A percentile compares a stretch with the other conserved stretches of the same genome.
phyloP scores from a whole-genome alignment of 2,797 vertebrate genomes.

The Typhlichthys subterraneus region DNA sequence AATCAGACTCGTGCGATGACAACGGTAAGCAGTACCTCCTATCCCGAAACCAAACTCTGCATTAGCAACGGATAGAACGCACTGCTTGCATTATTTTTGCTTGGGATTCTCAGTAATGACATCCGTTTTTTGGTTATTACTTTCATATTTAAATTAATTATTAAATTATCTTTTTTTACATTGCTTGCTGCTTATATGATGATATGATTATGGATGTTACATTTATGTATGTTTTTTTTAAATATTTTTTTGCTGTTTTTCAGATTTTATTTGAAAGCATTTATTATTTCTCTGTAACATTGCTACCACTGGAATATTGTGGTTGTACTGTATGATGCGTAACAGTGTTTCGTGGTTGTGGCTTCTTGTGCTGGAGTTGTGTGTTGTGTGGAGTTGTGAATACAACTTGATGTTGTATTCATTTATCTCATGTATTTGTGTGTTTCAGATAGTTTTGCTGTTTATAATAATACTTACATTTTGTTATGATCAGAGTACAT shows the following conservation, averaged over 20 bases:
- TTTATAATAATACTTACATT: background rate
- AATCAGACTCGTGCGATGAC: constrained; percentile 95
- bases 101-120: too few relatives aligned
- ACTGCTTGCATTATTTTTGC: background rate
- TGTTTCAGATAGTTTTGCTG: background rate
- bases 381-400: constrained; percentile 20
- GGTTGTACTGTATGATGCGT: background rate
- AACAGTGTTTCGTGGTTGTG: constrained; percentile 18
- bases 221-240: background rate
- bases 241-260: constrained; percentile 6
- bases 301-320: background rate
- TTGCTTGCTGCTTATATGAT: constrained; percentile 1
- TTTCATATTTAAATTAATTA: constrained; percentile 11
- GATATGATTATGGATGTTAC: background rate
- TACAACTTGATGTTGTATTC: constrained; percentile 3
- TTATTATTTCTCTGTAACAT: background rate
- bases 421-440: background rate
- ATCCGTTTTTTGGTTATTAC: background rate
- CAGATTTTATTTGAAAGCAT: constrained; percentile 8
- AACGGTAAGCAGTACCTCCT: constrained; percentile 84
- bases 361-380: constrained; percentile 27
- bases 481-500: constrained; percentile 9
- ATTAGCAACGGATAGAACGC: background rate
- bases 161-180: constrained; percentile 2
- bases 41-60: background rate